These are phyloP conservation scores for Sternotherus odoratus DNA, from an alignment of 2,797 vertebrate species.

Conservation along the genomic window DNA sequence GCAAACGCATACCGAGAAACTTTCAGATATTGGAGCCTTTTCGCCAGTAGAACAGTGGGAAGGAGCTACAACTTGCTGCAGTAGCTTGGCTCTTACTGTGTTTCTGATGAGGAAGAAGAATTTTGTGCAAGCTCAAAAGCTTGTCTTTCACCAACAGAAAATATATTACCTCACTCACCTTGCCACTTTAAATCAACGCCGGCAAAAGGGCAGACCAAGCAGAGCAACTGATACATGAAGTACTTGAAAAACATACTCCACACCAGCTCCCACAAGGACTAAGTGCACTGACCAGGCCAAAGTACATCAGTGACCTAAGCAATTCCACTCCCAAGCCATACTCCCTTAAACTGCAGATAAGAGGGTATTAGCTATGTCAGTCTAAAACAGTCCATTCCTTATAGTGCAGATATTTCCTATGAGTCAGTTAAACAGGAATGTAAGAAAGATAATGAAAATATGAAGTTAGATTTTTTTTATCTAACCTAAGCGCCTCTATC, in stretches of 20 bases:
- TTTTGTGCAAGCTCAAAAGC: neutral
- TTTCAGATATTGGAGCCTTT: neutral
- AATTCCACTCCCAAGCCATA: neutral
- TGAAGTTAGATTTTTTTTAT: neutral
- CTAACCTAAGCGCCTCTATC: constrained; percentile 24
- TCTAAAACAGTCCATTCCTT: neutral
- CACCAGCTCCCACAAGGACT: neutral
- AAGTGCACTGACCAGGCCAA: neutral
- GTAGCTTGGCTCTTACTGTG: neutral
- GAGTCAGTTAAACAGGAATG: neutral
- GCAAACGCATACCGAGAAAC: neutral
- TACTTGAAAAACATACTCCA: neutral
- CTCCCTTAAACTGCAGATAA: neutral
- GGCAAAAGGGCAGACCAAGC: neutral
- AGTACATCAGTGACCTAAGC: neutral
- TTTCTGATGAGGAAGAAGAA: neutral
- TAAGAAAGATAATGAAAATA: neutral
- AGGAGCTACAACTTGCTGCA: neutral
- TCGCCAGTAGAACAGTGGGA: neutral
- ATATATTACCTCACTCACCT: neutral
- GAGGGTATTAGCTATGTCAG: neutral
- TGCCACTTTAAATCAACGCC: neutral
- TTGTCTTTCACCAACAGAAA: neutral
- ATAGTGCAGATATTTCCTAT: neutral
- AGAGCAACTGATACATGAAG: neutral